Evolutionary conservation across 2,797 vertebrate species (phyloP), one percentile per base, ranked within the genome.

Genomic region (Enteromius argenteus): DNA sequence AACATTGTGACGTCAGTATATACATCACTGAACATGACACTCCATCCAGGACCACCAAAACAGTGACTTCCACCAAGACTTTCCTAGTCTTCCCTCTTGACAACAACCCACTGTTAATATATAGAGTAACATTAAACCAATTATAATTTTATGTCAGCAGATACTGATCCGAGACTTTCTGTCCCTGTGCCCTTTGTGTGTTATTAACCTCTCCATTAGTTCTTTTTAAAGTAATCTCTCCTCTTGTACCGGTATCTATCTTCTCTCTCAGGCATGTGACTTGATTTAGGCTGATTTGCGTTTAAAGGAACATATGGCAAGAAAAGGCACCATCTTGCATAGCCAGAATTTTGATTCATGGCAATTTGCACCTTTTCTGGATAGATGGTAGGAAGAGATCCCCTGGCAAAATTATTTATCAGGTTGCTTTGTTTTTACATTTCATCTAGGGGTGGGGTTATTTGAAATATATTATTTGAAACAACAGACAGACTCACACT

Each of bases 191-290:
- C 5, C 2, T 62, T 30, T 62, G 13, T 27, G 60, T 21, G 6
- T 81, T 19, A n/a, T 81, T 81, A 15, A 46, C 72, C 37, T 81
- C 71, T 66, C 5, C 4, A 23, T 74, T 67, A 9, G 19, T 64
- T 51, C 5, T 49, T 39, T 11, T 62, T 62, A 17, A 21, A 73
- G 23, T 19, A 11, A 51, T 32, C 67, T 15, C 10, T 74, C 11
- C 21, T 46, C 27, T 27, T 35, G 68, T 46, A n/a, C 37, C 60
- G 17, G 17, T 10, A 62, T 30, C 49, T 13, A 4, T 73, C 15
- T 49, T 42, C 23, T 32, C 21, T 42, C 56, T 60, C 32, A 66
- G 39, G 17, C 62, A 79, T 51, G n/a, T 80, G n/a, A 30, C 10
- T 71, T 42, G 64, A 6, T 72, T 80, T 56, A 44, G 23, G 11